These are phyloP conservation scores for Sebastes iracundus DNA, from an alignment of 2,797 vertebrate genomes.

Conservation along the genomic window DNA sequence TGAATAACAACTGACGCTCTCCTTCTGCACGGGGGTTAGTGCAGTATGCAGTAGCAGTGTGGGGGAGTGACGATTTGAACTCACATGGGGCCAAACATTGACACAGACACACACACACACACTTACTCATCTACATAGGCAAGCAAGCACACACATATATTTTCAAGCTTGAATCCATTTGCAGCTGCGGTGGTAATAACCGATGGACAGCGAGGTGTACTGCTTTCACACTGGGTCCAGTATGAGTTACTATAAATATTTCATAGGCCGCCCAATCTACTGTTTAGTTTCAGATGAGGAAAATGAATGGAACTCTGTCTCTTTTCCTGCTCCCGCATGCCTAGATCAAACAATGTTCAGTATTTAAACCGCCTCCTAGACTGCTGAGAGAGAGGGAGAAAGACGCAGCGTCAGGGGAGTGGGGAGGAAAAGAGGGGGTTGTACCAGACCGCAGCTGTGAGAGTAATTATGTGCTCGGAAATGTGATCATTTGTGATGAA, in stretches of 20 bases:
- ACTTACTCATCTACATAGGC: slow-evolving; percentile 9
- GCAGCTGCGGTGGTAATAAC: slow-evolving; percentile 91
- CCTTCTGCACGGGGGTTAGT: slow-evolving; percentile 83
- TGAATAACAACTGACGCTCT: slow-evolving; percentile 93
- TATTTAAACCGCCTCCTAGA: slow-evolving; percentile 88
- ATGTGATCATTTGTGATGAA: slow-evolving; percentile 83
- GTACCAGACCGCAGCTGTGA: slow-evolving; percentile 77
- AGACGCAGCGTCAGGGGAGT: slow-evolving; percentile 35
- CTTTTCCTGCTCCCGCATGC: slow-evolving; percentile 79
- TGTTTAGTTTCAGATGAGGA: slow-evolving; percentile 93
- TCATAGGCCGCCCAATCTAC: slow-evolving; percentile 94
- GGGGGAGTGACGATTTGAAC: slow-evolving; percentile 25
- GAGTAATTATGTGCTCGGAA: slow-evolving; percentile 81
- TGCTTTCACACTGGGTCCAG: slow-evolving; percentile 75
- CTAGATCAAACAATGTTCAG: slow-evolving; percentile 95
- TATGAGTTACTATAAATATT: slow-evolving; percentile 94
- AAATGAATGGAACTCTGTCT: slow-evolving; percentile 88
- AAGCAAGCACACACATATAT: slow-evolving; percentile 12
- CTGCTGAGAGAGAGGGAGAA: slow-evolving; percentile 74
- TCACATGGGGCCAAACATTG: slow-evolving; percentile 24
- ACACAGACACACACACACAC: slow-evolving; percentile 21
- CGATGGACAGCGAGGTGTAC: slow-evolving; percentile 87
- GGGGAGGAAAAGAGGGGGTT: slow-evolving; percentile 47
- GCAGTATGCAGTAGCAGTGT: slow-evolving; percentile 72
- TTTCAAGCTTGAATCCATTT: slow-evolving; percentile 51